A percentile compares a stretch with the other conserved stretches of the same genome.
Conservation (phyloP, 2,113 vertebrate species). For the Hiodon alosoides region DNA sequence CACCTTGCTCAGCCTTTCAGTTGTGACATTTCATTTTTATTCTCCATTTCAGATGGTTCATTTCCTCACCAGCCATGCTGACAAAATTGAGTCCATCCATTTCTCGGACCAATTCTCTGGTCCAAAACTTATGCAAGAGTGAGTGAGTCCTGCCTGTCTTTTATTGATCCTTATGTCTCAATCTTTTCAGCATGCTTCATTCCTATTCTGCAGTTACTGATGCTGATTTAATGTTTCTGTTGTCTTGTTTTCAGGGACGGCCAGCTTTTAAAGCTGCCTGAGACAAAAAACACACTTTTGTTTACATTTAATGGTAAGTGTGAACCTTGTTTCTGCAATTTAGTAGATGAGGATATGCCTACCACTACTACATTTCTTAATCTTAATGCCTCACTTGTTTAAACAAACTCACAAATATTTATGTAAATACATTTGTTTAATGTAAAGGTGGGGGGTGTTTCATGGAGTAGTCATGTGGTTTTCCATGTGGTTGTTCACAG, state of each 20-base stretch:
- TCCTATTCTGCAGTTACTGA: neutral
- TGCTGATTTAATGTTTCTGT: neutral
- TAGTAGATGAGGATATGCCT: too few relatives aligned
- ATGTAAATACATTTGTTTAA: too few relatives aligned
- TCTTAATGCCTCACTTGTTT: too few relatives aligned
- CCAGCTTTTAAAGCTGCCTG: constrained; percentile 95
- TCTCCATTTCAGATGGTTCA: constrained; percentile 82
- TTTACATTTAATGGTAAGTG: constrained; percentile 98
- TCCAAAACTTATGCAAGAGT: constrained; percentile 99
- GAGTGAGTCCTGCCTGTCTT: constrained; percentile 44
- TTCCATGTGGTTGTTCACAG: constrained; percentile 50
- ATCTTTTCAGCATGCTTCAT: too few relatives aligned
- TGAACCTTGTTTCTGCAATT: too few relatives aligned
- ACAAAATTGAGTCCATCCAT: constrained; percentile 98
- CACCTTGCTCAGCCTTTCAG: neutral
- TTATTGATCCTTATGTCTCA: too few relatives aligned
- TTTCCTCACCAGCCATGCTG: constrained; percentile 88
- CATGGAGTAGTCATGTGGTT: neutral
- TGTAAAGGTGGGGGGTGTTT: too few relatives aligned
- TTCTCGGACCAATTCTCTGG: constrained; percentile 99
- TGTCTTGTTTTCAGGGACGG: constrained; percentile 75
- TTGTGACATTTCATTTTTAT: neutral
- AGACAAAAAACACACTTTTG: constrained; percentile 94
- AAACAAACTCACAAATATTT: too few relatives aligned
- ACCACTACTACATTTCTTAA: too few relatives aligned